Evolutionary conservation across 2,113 vertebrate species (phyloP), one percentile per base, ranked within the genome.

Genomic region (Phoenicopterus ruber): DNA sequence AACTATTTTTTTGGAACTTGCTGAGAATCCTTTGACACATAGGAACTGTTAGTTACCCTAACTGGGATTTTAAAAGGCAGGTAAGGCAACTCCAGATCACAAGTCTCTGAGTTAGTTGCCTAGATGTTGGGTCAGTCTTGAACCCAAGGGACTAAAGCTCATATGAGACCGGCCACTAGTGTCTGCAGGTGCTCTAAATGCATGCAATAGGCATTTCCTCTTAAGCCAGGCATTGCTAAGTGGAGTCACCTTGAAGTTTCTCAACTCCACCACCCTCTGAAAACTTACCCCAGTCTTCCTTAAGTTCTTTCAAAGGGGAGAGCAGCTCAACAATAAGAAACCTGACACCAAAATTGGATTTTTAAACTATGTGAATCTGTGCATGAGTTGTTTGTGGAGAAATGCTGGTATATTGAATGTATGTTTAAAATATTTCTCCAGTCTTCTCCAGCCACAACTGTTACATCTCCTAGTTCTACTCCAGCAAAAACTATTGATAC

Each of bases 401-500:
- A 95, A 80, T 82, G 18, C 34, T 85, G 49, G 6, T 82, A 5
- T 87, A 62, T 25, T 93, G 36, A 82, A 59, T 69, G 5, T 61
- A 3, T 94, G 31, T 86, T 97, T 80, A 96, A 86, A 91, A 59
- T 97, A 76, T 97, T 97, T 91, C 94, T 98, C 62, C 97, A 99
- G 99, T 99, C 98, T 86, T 98, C 98, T 80, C 98, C 99, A 94
- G 99, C 98, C 71, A 98, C 98, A 90, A 98, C 98, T 83, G 99
- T 99, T 95, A 99, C 99, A 50, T 98, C 99, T 66, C 98, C 99
- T n/a, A 98, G 98, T 79, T 99, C 99, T 70, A 98, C 99, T 96
- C 99, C 99, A 86, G 99, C 99, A 88, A 99, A 99, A 98, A 98
- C 98, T 90, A 98, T 98, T 79, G 99, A 99, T 76, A 98, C 99